Evolutionary conservation across 53 echinoderm and acorn worm species (phyloP), one percentile per base, ranked within the genome.

Genomic region (Echinometra lucunter): DNA sequence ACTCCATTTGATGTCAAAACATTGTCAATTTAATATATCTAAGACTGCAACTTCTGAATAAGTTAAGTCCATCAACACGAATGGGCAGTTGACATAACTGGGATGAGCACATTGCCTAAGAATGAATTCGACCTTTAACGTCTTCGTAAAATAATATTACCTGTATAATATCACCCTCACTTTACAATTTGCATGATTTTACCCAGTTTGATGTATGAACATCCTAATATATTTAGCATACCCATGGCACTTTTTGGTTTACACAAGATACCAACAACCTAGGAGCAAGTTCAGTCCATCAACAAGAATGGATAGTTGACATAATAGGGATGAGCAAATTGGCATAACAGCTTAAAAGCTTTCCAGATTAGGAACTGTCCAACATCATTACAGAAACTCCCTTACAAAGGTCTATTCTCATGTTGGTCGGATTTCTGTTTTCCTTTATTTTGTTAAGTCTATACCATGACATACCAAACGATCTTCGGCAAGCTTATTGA

Each of bases 261-360:
- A 40, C 23, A 6, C 28, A 25, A 25, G 27, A 85, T 27, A 45
- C 85, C 27, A n/a, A 49, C 45, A 40, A 85, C 28, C 49, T 12
- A 19, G 21, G n/a, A 13, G n/a, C 45, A 49, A 85, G 85, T 35
- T 85, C 85, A 85, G 13, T 12, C 45, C 49, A 85, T 85, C 85
- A 85, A 85, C 85, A 85, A 27, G 85, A 49, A 85, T 85, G 3
- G 49, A 49, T 49, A 10, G 49, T 49, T 49, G 57, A 89, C 60
- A 89, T 60, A 60, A 60, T 89, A 34, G 57, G 21, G 40, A 89
- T 60, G 5, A 60, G 57, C 63, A 89, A 89, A 89, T 89, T 89
- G 89, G 89, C 57, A 35, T 89, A 89, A 89, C 60, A 89, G 57
- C 18, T 40, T 58, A 60, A 89, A 89, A 89, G 89, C 89, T 37